These are phyloP conservation scores for Paguma larvata DNA, from an alignment of 2,797 vertebrate genomes.

Conservation along the genomic window DNA sequence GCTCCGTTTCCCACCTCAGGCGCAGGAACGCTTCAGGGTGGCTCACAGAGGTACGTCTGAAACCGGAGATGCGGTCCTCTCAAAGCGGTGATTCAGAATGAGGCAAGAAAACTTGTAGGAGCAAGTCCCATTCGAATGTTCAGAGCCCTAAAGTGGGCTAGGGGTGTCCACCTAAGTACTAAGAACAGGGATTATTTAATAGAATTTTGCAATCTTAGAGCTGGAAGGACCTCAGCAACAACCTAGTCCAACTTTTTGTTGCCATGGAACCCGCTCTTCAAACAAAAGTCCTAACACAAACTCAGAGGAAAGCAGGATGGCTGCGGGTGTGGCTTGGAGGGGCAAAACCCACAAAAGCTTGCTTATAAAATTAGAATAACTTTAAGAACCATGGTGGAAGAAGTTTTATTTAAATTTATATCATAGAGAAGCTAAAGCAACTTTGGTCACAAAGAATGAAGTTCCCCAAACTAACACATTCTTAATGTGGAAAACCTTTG, in stretches of 20 bases:
- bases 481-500: neutral
- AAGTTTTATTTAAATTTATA: slow-evolving; percentile 41
- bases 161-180: neutral
- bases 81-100: slow-evolving; percentile 10
- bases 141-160: neutral
- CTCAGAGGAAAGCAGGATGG: neutral
- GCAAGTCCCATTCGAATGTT: neutral
- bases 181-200: neutral
- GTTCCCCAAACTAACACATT: neutral
- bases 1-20: neutral
- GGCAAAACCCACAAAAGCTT: neutral
- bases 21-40: neutral
- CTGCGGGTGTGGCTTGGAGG: neutral
- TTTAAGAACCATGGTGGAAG: neutral
- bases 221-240: slow-evolving; percentile 15
- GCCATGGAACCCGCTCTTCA: slow-evolving; percentile 17
- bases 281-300: slow-evolving; percentile 57
- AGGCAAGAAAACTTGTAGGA: slow-evolving; percentile 37
- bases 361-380: slow-evolving; percentile 31
- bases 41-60: neutral
- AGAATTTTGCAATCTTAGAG: slow-evolving; percentile 26
- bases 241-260: slow-evolving; percentile 41
- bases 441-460: slow-evolving; percentile 4
- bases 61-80: neutral
- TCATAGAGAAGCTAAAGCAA: neutral